Evolutionary conservation across 2,888 invertebrate genomes (phyloP), one percentile per base, ranked within the genome.

Genomic region (Eupithecia centaureata): DNA sequence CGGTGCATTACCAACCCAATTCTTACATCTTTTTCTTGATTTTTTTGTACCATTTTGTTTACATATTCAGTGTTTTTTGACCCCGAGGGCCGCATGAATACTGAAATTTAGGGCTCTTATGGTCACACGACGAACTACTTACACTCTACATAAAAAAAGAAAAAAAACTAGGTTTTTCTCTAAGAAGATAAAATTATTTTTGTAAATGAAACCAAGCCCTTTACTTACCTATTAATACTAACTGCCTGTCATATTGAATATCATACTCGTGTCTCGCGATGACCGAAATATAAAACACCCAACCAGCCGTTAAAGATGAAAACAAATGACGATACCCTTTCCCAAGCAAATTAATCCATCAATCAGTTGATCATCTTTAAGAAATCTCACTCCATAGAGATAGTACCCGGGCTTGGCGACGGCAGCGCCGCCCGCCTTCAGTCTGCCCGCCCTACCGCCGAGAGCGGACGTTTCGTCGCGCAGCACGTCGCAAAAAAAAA

Each of bases 391-490:
- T 30, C 56, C 56, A 30, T 56, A 12, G 63, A 63, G n/a, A 65
- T 28, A 22, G 35, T 3, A 2, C 60, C 74, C 70, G 68, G 70
- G 68, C 28, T 5, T 28, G 22, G 68, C 73, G 73, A 73, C 65
- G 13, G 70, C 67, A 72, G 74, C 75, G 75, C 75, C 75, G 68
- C 75, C 73, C 68, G 67, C 68, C 65, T 56, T 58, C 73, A 76
- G 76, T 76, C 68, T 54, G 66, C 47, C 35, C 72, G 67, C 70
- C 73, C 61, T 52, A n/a, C 68, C 72, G 72, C 70, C 68, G 63
- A 13, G 68, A 64, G 61, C 70, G 68, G 66, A 72, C 74, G 74
- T 61, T 5, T 25, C 67, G 71, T 65, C 61, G 68, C 66, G 68
- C 69, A 25, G 32, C 35, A 35, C 61, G 33, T 27, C 66, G 65